Evolutionary conservation across 1,140 invertebrate species (phyloP).

Genomic region (Tetragnatha versicolor): DNA sequence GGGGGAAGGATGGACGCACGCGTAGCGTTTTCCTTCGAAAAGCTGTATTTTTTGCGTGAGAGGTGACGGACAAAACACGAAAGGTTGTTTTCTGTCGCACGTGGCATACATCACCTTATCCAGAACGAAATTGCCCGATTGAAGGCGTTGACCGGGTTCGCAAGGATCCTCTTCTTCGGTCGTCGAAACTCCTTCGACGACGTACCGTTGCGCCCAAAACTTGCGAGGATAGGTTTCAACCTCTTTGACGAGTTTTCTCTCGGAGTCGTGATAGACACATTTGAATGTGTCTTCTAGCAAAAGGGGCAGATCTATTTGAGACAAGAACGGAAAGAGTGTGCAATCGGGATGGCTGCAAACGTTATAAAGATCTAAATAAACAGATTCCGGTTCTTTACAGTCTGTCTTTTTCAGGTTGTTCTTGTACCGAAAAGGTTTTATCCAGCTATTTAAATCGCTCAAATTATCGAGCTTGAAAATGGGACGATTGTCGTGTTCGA

Average conservation of each 20-base stretch:
- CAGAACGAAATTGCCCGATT: constrained; percentile 4
- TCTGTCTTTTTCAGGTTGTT: background rate
- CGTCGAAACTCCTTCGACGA: background rate
- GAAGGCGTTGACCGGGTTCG: background rate
- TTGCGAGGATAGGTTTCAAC: no score
- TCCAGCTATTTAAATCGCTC: background rate
- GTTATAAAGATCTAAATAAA: background rate
- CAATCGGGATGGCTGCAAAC: constrained; percentile 10
- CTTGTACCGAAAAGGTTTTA: background rate
- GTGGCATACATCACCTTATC: background rate
- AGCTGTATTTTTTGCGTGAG: background rate
- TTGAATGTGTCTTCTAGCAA: background rate
- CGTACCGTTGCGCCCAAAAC: background rate
- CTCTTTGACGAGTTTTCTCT: background rate
- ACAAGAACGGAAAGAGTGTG: background rate
- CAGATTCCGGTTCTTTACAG: background rate
- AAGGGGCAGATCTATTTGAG: background rate
- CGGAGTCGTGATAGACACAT: background rate
- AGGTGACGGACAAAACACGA: constrained; percentile 22
- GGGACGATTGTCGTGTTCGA: background rate
- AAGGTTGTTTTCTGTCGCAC: background rate
- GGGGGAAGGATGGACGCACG: background rate
- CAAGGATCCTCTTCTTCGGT: background rate
- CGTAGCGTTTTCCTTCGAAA: background rate
- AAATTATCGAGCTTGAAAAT: background rate